These are phyloP conservation scores for Pomacea canaliculata DNA, from an alignment of 2,888 invertebrate species.

Conservation along the genomic window DNA sequence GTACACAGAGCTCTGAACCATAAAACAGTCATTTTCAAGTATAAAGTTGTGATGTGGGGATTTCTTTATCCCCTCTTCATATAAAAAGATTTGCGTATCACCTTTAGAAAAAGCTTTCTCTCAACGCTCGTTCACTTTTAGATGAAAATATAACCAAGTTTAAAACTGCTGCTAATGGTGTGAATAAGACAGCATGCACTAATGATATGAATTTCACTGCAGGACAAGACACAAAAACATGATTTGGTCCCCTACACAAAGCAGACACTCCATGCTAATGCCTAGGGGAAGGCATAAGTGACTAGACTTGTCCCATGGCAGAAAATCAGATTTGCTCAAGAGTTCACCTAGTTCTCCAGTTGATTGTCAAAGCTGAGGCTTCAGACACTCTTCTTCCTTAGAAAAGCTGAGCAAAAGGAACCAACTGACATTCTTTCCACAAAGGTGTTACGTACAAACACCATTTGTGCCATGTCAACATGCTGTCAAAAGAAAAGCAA, in stretches of 20 bases:
- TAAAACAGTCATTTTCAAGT: neutral
- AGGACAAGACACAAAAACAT: conserved; percentile 18
- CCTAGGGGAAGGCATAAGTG: conserved; percentile 4
- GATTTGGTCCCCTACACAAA: conserved; percentile 20
- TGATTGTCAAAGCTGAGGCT: conserved; percentile 22
- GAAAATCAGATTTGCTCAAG: neutral
- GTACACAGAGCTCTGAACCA: neutral
- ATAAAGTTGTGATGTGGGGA: neutral
- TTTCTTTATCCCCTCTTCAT: neutral
- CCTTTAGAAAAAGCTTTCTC: neutral
- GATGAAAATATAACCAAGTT: neutral
- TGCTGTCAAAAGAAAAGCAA: too few species aligned
- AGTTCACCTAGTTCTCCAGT: too few species aligned
- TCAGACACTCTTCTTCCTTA: neutral
- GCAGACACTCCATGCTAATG: conserved; percentile 17
- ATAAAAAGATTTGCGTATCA: neutral
- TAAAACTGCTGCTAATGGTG: neutral
- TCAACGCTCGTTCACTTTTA: neutral
- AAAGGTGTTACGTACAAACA: neutral
- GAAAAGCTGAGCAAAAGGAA: too few species aligned
- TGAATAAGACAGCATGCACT: neutral
- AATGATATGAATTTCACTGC: neutral
- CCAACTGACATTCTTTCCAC: too few species aligned
- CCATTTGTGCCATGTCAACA: too few species aligned
- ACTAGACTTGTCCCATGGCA: conserved; percentile 9